A percentile compares a stretch with the other conserved stretches of the same genome.
These are phyloP conservation scores for Euglossa dilemma DNA, from an alignment of 1,140 invertebrate genomes.

Conservation along the genomic window DNA sequence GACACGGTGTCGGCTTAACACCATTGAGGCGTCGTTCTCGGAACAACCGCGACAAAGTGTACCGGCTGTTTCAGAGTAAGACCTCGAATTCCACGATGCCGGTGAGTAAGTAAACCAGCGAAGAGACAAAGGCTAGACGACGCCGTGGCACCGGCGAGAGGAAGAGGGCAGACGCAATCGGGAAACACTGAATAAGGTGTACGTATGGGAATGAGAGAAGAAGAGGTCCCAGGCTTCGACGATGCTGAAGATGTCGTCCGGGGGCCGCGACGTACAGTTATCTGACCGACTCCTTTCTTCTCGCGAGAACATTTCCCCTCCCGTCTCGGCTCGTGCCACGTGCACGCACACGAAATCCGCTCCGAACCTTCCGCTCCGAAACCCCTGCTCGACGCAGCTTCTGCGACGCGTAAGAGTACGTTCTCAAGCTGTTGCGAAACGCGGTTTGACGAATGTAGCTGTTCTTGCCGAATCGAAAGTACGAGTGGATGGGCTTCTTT, in stretches of 20 bases:
- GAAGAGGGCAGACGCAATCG: background rate
- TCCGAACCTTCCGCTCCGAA: constrained; percentile 4
- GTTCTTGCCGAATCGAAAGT: background rate
- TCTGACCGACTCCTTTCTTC: constrained; percentile 81
- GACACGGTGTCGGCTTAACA: background rate
- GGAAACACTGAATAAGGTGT: constrained; percentile 18
- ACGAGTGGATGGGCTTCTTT: no score
- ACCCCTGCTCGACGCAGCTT: background rate
- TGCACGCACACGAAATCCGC: constrained; percentile 26
- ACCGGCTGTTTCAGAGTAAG: background rate
- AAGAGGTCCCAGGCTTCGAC: constrained; percentile 57
- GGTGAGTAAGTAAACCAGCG: constrained; percentile 34
- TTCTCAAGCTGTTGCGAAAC: no score
- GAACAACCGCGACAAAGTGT: background rate
- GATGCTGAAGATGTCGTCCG: constrained; percentile 78
- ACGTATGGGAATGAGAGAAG: constrained; percentile 58
- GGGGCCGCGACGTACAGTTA: constrained; percentile 81
- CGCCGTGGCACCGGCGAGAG: background rate
- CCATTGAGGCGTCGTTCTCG: background rate
- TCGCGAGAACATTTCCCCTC: constrained; percentile 63
- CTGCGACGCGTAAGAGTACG: no score
- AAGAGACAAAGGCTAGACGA: background rate
- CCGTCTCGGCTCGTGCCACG: constrained; percentile 60
- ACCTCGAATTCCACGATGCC: constrained; percentile 10
- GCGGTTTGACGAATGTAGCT: no score